Conservation (phyloP, 2,888 invertebrate genomes). For the Chrysotoxum bicinctum region DNA sequence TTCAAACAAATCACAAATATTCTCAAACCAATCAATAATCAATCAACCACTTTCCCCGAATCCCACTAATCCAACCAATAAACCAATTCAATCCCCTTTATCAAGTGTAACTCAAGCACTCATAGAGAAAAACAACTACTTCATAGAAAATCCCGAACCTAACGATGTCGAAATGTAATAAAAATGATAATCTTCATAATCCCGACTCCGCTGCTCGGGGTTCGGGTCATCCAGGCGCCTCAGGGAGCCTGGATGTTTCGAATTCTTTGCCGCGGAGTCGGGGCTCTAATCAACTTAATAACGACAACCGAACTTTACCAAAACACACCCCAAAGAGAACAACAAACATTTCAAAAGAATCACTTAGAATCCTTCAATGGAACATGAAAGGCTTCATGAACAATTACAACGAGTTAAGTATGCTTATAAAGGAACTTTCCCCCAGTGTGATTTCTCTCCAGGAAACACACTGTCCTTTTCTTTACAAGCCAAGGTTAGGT, state of each 20-base stretch:
- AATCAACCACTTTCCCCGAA: not conserved
- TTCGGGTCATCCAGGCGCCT: not conserved
- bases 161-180: not conserved
- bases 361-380: not conserved
- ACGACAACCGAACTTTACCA: not conserved
- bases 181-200: not conserved
- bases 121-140: not conserved
- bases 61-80: not conserved
- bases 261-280: not conserved
- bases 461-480: no score
- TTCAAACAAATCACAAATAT: no score
- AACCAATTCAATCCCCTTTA: not conserved
- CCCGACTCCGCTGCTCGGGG: not conserved
- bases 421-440: no score
- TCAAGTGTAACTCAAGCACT: not conserved
- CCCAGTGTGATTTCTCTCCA: no score
- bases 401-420: no score
- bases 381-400: no score
- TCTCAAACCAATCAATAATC: not conserved
- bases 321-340: not conserved
- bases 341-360: not conserved
- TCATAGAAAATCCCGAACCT: no score
- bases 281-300: not conserved
- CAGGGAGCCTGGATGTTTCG: no score
- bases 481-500: no score